Percentiles rank a stretch among this genome's conserved stretches.
phyloP scores from a whole-genome alignment of 1,140 invertebrate species.

The Trigoniulus corallinus region DNA sequence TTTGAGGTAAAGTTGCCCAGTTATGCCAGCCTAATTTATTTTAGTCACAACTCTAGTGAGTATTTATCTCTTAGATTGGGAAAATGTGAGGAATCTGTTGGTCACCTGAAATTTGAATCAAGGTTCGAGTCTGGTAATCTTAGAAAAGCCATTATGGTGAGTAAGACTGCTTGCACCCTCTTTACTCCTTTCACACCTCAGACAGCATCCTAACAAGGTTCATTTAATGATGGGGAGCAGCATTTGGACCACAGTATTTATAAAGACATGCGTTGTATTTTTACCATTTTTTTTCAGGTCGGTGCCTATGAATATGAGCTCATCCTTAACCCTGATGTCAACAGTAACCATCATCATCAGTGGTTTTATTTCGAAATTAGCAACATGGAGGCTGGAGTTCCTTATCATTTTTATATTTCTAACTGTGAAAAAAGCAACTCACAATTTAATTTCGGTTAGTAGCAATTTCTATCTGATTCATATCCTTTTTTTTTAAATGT shows the following conservation, averaged over 20 bases:
- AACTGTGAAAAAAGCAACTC: constrained; percentile 81
- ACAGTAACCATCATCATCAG: constrained; percentile 58
- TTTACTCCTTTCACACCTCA: too few relatives aligned
- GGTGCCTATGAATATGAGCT: constrained; percentile 76
- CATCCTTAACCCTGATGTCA: constrained; percentile 77
- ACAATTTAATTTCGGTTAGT: constrained; percentile 65
- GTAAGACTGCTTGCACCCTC: too few relatives aligned
- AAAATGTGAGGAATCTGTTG: constrained; percentile 28
- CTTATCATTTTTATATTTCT: constrained; percentile 76
- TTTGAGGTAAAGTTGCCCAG: constrained; percentile 18
- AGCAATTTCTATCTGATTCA: background rate
- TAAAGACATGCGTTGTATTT: constrained; percentile 2
- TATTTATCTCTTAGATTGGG: constrained; percentile 26
- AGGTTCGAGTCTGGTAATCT: constrained; percentile 93
- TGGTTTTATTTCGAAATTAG: constrained; percentile 90
- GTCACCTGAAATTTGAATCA: constrained; percentile 70
- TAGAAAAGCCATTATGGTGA: constrained; percentile 81
- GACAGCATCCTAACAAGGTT: too few relatives aligned
- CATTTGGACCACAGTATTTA: too few relatives aligned
- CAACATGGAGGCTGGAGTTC: constrained; percentile 49
- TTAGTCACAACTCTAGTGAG: background rate
- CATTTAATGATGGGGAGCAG: too few relatives aligned
- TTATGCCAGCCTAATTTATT: too few relatives aligned
- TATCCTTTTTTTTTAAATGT: background rate
- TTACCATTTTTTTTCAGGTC: constrained; percentile 30